Base-by-base conservation (phyloP, 1,140 invertebrate species). In the Nephila pilipes region DNA sequence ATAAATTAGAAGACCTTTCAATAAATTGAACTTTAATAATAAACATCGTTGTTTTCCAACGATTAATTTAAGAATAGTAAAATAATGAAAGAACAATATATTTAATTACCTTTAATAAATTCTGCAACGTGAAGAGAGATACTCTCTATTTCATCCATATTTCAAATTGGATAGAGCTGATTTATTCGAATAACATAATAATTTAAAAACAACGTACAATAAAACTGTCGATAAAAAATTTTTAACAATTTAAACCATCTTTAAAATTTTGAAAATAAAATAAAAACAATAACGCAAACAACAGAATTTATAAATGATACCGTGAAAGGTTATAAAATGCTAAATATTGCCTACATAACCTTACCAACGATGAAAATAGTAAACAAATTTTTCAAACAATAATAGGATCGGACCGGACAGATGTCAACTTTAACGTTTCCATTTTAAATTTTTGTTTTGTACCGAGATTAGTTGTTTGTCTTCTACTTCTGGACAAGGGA, bases 1-100 rank as follows among this genome's bases (percentile, higher is more conserved):
- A 46, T 6, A 46, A 46, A 46, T 46, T 4, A 46, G 12, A 46
- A 46, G 46, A 10, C 46, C 4, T 0, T 46, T 10, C 4, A 46
- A 6, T 46, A 10, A 46, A 46, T 10, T 10, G 12, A 46, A 46
- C 46, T 10, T 46, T 6, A 46, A 46, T 46, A 6, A 46, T 46
- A 46, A 46, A 46, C 6, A 46, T 46, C 0, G 46, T 10, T 46
- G 3, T 46, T 46, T 46, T 10, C 2, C 2, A 46, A 6, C 46
- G 6, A 46, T 80, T 0, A 80, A 80, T 80, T 20, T 38, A 29
- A 80, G 20, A 6, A 80, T 1, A 46, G 20, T 3, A 96, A 79
- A 91, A 83, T 94, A 96, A 96, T 81, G 94, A 94, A 94, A 94
- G 57, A 93, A 85, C n/a, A n/a, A 91, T 93, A 94, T 93, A 93